Evolutionary conservation across 2,797 vertebrate species (phyloP).

Genomic region (Typhlichthys subterraneus): DNA sequence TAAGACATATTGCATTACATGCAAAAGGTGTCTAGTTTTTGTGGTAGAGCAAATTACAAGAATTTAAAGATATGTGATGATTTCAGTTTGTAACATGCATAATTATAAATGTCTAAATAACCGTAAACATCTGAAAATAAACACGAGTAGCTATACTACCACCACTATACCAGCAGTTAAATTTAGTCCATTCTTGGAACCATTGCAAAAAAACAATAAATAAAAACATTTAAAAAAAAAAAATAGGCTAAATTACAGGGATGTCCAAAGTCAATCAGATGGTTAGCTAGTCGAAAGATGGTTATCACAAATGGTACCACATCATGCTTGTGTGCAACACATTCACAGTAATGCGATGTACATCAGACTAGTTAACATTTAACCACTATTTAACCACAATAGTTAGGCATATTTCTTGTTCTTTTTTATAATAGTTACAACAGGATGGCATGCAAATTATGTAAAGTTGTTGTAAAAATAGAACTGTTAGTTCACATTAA

Average conservation of each 20-base stretch:
- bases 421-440: constrained; percentile 24
- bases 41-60: not conserved
- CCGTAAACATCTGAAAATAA: not conserved
- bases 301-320: constrained; percentile 40
- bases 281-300: too few species aligned
- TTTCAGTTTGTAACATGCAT: constrained; percentile 7
- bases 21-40: constrained; percentile 53
- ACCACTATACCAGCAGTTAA: constrained; percentile 2
- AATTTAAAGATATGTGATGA: constrained; percentile 3
- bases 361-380: constrained; percentile 19
- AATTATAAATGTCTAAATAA: constrained; percentile 15
- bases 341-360: constrained; percentile 61
- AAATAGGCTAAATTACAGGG: too few species aligned
- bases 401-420: constrained; percentile 29
- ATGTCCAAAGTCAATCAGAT: too few species aligned
- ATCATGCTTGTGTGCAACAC: constrained; percentile 55
- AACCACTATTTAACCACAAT: not conserved
- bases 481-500: constrained; percentile 11
- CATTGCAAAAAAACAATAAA: not conserved
- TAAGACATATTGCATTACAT: constrained; percentile 48
- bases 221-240: too few species aligned
- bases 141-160: not conserved
- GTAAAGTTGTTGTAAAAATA: constrained; percentile 13
- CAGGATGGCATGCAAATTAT: constrained; percentile 55
- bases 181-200: not conserved